A percentile compares a stretch with the other conserved stretches of the same genome.
phyloP scores from a whole-genome alignment of 2,797 vertebrate species.

The Periparus ater region DNA sequence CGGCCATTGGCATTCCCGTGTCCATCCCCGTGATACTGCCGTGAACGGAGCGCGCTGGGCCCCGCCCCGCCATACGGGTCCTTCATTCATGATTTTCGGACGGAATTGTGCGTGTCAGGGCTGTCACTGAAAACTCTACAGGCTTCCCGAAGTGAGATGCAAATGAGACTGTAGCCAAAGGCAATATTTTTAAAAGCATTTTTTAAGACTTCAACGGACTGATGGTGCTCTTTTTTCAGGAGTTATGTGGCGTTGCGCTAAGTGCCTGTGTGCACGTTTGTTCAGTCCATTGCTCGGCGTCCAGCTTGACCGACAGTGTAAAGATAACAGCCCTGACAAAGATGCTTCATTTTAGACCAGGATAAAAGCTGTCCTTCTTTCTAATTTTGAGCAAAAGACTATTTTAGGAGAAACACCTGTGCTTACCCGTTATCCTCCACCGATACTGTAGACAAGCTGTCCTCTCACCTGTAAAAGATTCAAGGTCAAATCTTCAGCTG shows the following conservation, averaged over 20 bases:
- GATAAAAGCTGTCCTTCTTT: neutral
- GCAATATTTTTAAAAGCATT: neutral
- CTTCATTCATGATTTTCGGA: constrained; percentile 34
- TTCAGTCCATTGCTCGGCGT: neutral
- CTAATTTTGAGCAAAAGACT: neutral
- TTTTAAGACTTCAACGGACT: too few species aligned
- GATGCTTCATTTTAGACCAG: neutral
- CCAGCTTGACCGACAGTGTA: neutral
- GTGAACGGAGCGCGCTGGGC: neutral
- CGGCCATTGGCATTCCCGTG: neutral
- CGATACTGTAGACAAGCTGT: neutral
- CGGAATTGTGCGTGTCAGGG: neutral
- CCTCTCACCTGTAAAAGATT: neutral
- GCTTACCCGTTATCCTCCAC: neutral
- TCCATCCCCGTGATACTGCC: neutral
- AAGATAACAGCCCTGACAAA: neutral
- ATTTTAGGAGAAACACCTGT: neutral
- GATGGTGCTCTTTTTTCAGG: neutral
- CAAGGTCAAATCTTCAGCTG: neutral
- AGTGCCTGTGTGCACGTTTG: neutral
- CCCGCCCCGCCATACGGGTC: constrained; percentile 14
- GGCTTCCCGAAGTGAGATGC: neutral
- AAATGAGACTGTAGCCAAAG: neutral
- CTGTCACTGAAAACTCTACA: neutral
- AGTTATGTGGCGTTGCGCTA: neutral